Evolutionary conservation across 2,888 invertebrate genomes (phyloP), one percentile per base, ranked within the genome.

Genomic region (Cosmopolites sordidus): DNA sequence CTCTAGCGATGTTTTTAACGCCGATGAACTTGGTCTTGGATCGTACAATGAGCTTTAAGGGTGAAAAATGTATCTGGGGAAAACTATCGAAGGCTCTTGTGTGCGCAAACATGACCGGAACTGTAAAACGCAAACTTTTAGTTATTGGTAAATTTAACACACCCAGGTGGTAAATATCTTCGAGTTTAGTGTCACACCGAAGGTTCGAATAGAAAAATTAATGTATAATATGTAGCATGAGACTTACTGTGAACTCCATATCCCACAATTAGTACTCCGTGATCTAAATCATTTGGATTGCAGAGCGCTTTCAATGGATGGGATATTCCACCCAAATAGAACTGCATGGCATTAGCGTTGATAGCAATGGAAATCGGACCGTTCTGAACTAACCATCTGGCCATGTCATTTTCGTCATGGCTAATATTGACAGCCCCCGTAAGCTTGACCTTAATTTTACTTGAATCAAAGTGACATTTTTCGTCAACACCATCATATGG

Each of bases 341-440:
- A 95, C 79, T 95, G 87, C 95, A 97, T 95, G 0, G 92, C 94
- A 73, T 93, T 92, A 0, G 96, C 96, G 72, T 97, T 97, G 64
- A 97, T 89, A 66, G 90, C 96, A 66, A 97, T 92, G 18, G 95
- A 89, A 64, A 97, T 92, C 0, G 97, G 97, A 45, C 96, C 97
- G 72, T 95, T 89, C 58, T 81, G 70, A 11, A 86, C 80, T 16
- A 97, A 76, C 93, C 94, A 97, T 67, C 89, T 84, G 15, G 92
- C 92, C 87, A 97, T 94, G 51, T 87, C 84, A 0, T 84, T 86
- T 75, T 97, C 97, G 73, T 96, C 83, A 46, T 82, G 80, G 39
- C 92, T 87, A 58, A 96, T 87, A 70, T 93, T 92, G 1, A 96
- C 79, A 12, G 89, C 90, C 6, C 91, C 87, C 8, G 79, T 78